A percentile compares a stretch with the other conserved stretches of the same genome.
These are phyloP conservation scores for Lacerta bilineata DNA, from an alignment of 2,797 vertebrate species.

Conservation along the genomic window DNA sequence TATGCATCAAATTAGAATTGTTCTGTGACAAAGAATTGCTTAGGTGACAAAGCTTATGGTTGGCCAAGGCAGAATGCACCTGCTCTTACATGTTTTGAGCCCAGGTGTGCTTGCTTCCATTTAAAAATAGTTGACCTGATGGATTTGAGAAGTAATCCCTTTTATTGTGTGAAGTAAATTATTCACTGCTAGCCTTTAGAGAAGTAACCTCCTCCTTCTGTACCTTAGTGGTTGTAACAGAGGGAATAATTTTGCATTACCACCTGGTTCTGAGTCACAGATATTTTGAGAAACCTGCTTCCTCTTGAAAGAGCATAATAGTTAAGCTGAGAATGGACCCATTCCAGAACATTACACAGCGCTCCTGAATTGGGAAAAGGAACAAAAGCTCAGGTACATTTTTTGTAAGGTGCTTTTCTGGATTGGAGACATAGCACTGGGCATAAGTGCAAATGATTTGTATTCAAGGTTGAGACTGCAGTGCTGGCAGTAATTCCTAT, in stretches of 20 bases:
- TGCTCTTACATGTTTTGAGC: slow-evolving; percentile 40
- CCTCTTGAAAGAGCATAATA: slow-evolving; percentile 41
- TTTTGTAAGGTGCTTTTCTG: background rate
- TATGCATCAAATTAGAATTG: background rate
- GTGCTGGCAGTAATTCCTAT: background rate
- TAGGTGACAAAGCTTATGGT: background rate
- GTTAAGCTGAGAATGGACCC: slow-evolving; percentile 27
- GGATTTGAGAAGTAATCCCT: slow-evolving; percentile 52
- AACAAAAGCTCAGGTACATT: background rate
- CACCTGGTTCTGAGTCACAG: slow-evolving; percentile 25
- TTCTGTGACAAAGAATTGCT: slow-evolving; percentile 5
- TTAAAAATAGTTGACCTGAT: slow-evolving; percentile 25
- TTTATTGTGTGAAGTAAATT: slow-evolving; percentile 55
- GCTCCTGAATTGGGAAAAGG: background rate
- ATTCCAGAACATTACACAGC: background rate
- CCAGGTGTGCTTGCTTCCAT: slow-evolving; percentile 53
- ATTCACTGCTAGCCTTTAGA: slow-evolving; percentile 56
- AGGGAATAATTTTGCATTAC: slow-evolving; percentile 56
- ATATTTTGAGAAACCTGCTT: slow-evolving; percentile 29
- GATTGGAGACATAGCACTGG: background rate
- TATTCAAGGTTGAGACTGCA: background rate
- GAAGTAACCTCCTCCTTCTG: slow-evolving; percentile 53
- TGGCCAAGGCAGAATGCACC: background rate
- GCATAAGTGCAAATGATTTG: background rate
- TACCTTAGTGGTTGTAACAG: slow-evolving; percentile 15